Evolutionary conservation across 2,113 vertebrate species (phyloP), one percentile per base, ranked within the genome.

Genomic region (Pao palembangensis): DNA sequence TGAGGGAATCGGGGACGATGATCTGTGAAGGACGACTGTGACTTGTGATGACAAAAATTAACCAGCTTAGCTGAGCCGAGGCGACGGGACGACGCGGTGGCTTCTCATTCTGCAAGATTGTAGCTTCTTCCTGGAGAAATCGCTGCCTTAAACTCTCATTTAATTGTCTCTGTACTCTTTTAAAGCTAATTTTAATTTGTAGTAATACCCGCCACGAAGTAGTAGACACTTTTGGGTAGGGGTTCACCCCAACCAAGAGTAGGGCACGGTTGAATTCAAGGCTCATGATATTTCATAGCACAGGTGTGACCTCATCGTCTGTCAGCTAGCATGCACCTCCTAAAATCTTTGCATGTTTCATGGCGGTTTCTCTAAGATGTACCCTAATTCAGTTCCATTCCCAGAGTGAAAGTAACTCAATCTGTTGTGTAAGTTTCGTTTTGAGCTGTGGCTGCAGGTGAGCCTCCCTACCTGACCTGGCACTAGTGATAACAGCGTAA

Each of bases 1-100:
- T 0, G 97, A 99, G 87, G 97, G 97, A 87, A 98, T 99, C 18
- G 97, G 97, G 0, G 97, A 99, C 0, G 96, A 99, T 46, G 97
- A 99, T 83, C 93, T 99, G 90, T 99, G 93, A 92, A 53, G 44
- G 23, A 5, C 46, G 21, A 71, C 78, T 52, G 59, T 53, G 4
- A 73, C 50, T 28, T 54, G 63, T 46, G 47, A 78, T 78, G 58
- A 78, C 80, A 71, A 88, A 72, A 55, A 61, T 67, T 6, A 17
- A 47, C 44, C 52, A 77, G 73, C 78, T 61, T 73, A 79, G 78
- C 86, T 78, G 82, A 86, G 81, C 83, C 67, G 67, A 76, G 76
- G 79, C 70, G 62, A 75, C 65, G 15, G 23, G 48, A 77, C 61
- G 61, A 42, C 67, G 69, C 52, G 20, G 20, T 59, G 51, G 58